These are phyloP conservation scores for Rattus norvegicus DNA, from an alignment of 2,113 vertebrate species.

Conservation along the genomic window GRCr8 NC_086036.1:42187001-42187500, in stretches of 20 bases:
- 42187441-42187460: neutral
- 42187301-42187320: neutral
- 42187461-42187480: neutral
- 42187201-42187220: neutral
- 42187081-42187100: neutral
- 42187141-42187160: neutral
- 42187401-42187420: conserved; percentile 13
- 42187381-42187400: neutral
- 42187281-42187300: neutral
- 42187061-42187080: neutral
- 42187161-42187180: conserved; percentile 24
- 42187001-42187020: neutral
- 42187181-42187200: neutral
- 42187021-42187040: neutral
- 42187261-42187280: neutral
- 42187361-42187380: neutral
- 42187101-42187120: neutral
- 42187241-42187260: neutral
- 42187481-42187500: neutral
- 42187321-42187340: neutral
- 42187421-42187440: neutral
- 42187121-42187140: neutral
- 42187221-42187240: neutral
- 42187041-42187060: neutral
- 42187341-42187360: neutral